These are phyloP conservation scores for Lepus timidus DNA, from an alignment of 2,113 vertebrate genomes.

Conservation along the genomic window DNA sequence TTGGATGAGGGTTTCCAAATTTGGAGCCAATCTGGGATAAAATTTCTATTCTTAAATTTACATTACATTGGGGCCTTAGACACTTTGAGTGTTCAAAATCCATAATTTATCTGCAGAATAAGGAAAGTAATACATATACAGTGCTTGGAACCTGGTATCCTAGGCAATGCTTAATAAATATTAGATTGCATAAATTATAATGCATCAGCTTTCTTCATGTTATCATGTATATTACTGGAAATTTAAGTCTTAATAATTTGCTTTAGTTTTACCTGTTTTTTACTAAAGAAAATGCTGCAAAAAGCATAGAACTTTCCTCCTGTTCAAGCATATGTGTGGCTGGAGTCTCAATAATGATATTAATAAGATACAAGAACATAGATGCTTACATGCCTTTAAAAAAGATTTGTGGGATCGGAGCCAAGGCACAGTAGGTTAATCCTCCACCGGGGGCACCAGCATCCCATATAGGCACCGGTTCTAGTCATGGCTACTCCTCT, in stretches of 20 bases:
- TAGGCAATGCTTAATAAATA: background rate
- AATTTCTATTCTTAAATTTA: background rate
- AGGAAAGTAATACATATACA: background rate
- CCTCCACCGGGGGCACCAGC: no score
- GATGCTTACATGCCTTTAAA: background rate
- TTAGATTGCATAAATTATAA: background rate
- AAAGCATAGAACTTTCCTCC: background rate
- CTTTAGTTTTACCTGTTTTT: background rate
- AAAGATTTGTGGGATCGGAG: no score
- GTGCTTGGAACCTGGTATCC: background rate
- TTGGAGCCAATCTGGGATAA: background rate
- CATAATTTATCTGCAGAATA: background rate
- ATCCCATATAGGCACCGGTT: no score
- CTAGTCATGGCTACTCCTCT: no score
- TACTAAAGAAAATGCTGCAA: background rate
- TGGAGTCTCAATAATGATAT: background rate
- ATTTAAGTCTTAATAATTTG: background rate
- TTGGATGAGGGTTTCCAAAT: conserved; percentile 18
- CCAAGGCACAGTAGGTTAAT: no score
- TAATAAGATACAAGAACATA: background rate
- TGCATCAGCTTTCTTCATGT: background rate
- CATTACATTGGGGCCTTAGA: background rate
- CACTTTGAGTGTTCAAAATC: background rate
- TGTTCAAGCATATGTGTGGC: background rate
- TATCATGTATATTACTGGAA: background rate